phyloP scores from a whole-genome alignment of 1,140 invertebrate species.

The Cecropterus lyciades region DNA sequence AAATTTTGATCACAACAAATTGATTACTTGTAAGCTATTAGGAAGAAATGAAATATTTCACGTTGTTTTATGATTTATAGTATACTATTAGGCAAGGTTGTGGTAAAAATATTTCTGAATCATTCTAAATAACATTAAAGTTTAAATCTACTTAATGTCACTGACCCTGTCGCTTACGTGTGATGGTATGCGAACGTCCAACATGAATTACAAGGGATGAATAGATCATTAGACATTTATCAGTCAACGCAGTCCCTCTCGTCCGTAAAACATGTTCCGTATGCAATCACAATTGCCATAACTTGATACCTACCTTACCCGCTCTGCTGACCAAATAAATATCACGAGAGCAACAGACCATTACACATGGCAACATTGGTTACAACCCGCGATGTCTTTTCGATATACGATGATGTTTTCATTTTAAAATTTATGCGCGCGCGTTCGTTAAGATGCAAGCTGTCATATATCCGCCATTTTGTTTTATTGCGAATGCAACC shows the following conservation, averaged over 20 bases:
- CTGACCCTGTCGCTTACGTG: too few species aligned
- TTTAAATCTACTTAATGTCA: too few species aligned
- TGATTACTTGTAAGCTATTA: too few species aligned
- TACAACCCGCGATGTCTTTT: constrained; percentile 46
- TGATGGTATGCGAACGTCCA: too few species aligned
- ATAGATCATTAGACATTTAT: not conserved
- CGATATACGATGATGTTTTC: constrained; percentile 65
- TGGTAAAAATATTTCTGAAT: too few species aligned
- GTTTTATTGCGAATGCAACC: constrained; percentile 71
- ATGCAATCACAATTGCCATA: constrained; percentile 19
- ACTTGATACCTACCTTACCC: constrained; percentile 7
- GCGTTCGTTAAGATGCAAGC: constrained; percentile 46
- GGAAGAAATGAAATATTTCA: too few species aligned
- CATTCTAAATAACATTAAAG: too few species aligned
- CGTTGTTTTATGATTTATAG: too few species aligned
- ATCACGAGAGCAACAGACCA: constrained; percentile 29
- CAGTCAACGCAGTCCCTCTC: not conserved
- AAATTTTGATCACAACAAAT: too few species aligned
- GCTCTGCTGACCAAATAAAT: constrained; percentile 27
- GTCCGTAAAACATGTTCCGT: not conserved
- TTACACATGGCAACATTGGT: constrained; percentile 38
- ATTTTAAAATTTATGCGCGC: constrained; percentile 67
- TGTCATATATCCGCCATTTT: constrained; percentile 63
- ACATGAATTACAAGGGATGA: not conserved
- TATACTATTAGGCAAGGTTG: too few species aligned